A percentile compares a stretch with the other conserved stretches of the same genome.
Conservation (phyloP, 2,797 vertebrate species). For the Coendou prehensilis region DNA sequence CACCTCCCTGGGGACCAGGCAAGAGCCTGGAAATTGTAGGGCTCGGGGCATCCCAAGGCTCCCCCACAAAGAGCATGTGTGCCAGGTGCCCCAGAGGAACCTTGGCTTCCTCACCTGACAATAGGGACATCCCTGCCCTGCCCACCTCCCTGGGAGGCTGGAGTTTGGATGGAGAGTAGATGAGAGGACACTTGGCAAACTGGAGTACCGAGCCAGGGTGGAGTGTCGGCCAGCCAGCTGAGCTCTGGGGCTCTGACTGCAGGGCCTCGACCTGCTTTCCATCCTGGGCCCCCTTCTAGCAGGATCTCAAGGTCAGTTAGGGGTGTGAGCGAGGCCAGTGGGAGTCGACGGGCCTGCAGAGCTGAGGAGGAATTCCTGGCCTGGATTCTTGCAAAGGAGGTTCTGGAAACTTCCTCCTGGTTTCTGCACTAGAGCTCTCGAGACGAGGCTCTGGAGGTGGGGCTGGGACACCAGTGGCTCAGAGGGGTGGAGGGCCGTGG, state of each 20-base stretch:
- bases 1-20: not conserved
- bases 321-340: not conserved
- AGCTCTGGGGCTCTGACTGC: fast-evolving
- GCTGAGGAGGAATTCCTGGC: not conserved
- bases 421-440: not conserved
- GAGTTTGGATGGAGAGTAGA: not conserved
- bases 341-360: not conserved
- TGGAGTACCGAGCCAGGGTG: not conserved
- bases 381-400: not conserved
- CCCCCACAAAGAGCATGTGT: not conserved
- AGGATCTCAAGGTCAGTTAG: fast-evolving
- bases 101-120: too few species aligned
- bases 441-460: not conserved
- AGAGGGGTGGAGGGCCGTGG: not conserved
- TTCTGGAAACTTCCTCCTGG: not conserved
- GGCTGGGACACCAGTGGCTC: not conserved
- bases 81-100: not conserved
- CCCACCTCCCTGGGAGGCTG: not conserved
- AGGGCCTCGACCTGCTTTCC: fast-evolving
- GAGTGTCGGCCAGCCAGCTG: fast-evolving
- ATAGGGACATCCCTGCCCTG: too few species aligned
- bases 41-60: not conserved
- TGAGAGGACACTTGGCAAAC: not conserved
- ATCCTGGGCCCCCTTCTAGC: not conserved
- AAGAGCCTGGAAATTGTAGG: not conserved